Evolutionary conservation across 1,140 invertebrate genomes (phyloP).

Genomic region (Megathymus violae): DNA sequence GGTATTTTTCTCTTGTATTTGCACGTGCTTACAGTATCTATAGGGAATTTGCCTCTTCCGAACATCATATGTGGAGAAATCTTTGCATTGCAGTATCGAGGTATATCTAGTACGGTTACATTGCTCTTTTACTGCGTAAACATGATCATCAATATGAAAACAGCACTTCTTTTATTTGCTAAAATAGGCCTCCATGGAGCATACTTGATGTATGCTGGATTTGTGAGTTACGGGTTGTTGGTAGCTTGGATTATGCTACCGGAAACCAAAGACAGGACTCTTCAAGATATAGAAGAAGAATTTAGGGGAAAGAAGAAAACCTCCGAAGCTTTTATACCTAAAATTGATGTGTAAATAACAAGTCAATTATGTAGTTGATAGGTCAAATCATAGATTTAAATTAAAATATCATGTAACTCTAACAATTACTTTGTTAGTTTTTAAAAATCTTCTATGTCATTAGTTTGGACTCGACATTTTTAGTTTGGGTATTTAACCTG

Average conservation of each 20-base stretch:
- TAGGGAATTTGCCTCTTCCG: slow-evolving; percentile 48
- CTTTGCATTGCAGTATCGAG: slow-evolving; percentile 52
- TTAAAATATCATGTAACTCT: too few relatives aligned
- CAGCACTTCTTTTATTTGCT: slow-evolving; percentile 42
- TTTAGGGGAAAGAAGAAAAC: slow-evolving; percentile 27
- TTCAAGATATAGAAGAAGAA: slow-evolving; percentile 68
- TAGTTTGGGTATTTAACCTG: too few relatives aligned
- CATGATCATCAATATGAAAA: slow-evolving; percentile 51
- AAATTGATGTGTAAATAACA: background rate
- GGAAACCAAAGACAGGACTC: slow-evolving; percentile 63
- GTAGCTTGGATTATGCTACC: slow-evolving; percentile 55
- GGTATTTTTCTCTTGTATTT: slow-evolving; percentile 43
- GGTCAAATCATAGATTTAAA: too few relatives aligned
- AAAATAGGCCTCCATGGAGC: slow-evolving; percentile 53
- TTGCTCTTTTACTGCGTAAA: slow-evolving; percentile 33
- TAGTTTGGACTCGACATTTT: too few relatives aligned
- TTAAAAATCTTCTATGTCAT: too few relatives aligned
- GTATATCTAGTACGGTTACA: slow-evolving; percentile 48
- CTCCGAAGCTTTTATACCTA: background rate
- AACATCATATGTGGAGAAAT: slow-evolving; percentile 55
- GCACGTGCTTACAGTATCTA: slow-evolving; percentile 43
- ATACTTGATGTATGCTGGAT: slow-evolving; percentile 48
- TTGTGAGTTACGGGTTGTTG: slow-evolving; percentile 51
- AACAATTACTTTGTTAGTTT: too few relatives aligned
- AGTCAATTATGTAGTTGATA: background rate